Percentiles rank a stretch among this genome's conserved stretches.
These are phyloP conservation scores for Podarcis muralis DNA, from an alignment of 2,113 vertebrate genomes.

Conservation along the genomic window DNA sequence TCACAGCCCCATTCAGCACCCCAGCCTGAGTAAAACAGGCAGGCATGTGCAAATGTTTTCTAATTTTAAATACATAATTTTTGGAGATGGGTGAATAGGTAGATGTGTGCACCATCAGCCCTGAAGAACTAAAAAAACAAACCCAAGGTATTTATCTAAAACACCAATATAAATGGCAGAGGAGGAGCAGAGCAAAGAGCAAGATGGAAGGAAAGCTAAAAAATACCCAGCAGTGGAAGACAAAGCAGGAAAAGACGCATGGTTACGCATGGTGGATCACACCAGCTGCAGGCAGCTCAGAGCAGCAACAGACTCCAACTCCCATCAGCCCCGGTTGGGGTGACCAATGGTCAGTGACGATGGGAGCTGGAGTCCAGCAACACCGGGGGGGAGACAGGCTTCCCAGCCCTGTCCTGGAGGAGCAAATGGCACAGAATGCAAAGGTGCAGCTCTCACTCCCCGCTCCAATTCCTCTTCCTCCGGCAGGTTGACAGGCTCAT, in stretches of 20 bases:
- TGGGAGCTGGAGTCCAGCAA: not conserved
- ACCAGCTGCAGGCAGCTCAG: not conserved
- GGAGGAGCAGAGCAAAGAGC: not conserved
- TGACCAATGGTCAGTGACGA: no score
- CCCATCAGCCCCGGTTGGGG: no score
- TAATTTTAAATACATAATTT: not conserved
- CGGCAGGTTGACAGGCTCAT: constrained; percentile 71
- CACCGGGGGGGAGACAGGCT: no score
- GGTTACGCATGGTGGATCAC: no score
- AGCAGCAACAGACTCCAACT: not conserved
- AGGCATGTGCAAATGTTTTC: not conserved
- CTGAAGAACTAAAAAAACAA: not conserved
- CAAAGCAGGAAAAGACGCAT: no score
- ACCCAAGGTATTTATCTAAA: not conserved
- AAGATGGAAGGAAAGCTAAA: not conserved
- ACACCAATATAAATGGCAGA: not conserved
- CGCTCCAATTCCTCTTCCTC: no score
- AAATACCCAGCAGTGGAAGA: not conserved
- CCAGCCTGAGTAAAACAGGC: not conserved
- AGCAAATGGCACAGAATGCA: not conserved
- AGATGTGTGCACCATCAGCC: not conserved
- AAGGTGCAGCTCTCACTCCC: not conserved
- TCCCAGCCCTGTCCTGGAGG: not conserved
- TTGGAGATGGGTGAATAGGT: no score
- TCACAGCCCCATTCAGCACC: no score